phyloP scores from a whole-genome alignment of 2,888 invertebrate genomes.

The Anagyrus pseudococci region DNA sequence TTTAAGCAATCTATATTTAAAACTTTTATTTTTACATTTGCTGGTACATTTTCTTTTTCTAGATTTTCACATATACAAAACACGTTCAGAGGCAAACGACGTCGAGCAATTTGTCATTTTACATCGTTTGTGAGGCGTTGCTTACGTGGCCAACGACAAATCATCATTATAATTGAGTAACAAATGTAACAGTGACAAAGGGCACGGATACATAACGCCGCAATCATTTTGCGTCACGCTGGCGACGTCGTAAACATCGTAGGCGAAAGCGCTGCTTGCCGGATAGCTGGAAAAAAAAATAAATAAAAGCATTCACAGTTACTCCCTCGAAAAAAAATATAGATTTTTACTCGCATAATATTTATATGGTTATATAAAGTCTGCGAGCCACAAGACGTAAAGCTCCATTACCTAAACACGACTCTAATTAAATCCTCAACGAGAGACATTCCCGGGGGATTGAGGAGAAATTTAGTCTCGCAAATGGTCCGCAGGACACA shows the following conservation, averaged over 20 bases:
- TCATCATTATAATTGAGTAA: slow-evolving; percentile 42
- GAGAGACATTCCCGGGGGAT: slow-evolving; percentile 69
- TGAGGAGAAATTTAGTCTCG: slow-evolving; percentile 68
- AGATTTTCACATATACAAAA: too few species aligned
- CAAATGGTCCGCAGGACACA: slow-evolving; percentile 75
- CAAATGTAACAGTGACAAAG: slow-evolving; percentile 54
- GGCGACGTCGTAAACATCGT: slow-evolving; percentile 53
- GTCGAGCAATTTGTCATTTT: too few species aligned
- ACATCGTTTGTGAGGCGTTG: too few species aligned
- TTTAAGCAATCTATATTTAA: too few species aligned
- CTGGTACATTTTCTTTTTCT: too few species aligned
- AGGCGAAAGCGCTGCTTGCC: neutral
- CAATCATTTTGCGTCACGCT: slow-evolving; percentile 47
- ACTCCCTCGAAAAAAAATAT: neutral
- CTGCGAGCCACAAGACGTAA: too few species aligned
- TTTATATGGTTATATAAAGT: too few species aligned
- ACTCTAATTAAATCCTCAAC: slow-evolving; percentile 72
- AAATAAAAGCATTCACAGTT: too few species aligned
- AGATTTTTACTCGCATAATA: neutral
- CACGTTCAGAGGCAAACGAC: too few species aligned
- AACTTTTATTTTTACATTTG: too few species aligned
- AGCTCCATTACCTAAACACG: slow-evolving; percentile 67
- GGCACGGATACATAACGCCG: slow-evolving; percentile 51
- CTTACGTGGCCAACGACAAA: too few species aligned
- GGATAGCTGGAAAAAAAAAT: slow-evolving; percentile 31